phyloP scores from a whole-genome alignment of 1,140 invertebrate genomes.

The Pseudomyrmex flavicornis region DNA sequence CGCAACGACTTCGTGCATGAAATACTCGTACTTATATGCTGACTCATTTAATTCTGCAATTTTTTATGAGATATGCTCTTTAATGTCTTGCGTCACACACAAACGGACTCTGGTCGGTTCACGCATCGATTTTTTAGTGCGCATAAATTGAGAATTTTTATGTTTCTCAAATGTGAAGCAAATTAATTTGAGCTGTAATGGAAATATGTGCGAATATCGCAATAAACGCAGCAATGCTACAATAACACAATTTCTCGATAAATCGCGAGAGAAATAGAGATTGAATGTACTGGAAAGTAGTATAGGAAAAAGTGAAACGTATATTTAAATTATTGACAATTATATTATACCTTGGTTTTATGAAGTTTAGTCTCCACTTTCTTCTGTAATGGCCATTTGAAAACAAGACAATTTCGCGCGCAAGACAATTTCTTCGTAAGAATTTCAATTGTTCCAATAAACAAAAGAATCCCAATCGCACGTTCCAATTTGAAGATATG shows the following conservation, averaged over 20 bases:
- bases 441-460: not conserved
- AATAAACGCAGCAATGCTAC: slow-evolving; percentile 31
- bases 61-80: slow-evolving; percentile 45
- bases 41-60: slow-evolving; percentile 8
- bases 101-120: slow-evolving; percentile 19
- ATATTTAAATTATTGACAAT: no score
- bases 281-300: slow-evolving; percentile 20
- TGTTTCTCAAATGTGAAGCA: slow-evolving; percentile 21
- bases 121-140: not conserved
- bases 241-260: slow-evolving; percentile 25
- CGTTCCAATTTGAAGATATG: slow-evolving; percentile 29
- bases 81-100: slow-evolving; percentile 29
- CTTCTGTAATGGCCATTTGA: not conserved
- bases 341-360: no score
- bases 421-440: not conserved
- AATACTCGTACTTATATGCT: not conserved
- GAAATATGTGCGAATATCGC: slow-evolving; percentile 26
- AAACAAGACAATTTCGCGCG: not conserved
- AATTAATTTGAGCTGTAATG: slow-evolving; percentile 39
- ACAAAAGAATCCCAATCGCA: not conserved
- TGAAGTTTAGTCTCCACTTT: not conserved
- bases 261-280: not conserved
- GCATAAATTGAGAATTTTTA: slow-evolving; percentile 18
- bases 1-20: not conserved
- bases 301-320: not conserved